Conservation (phyloP, 2,113 vertebrate species). For the Microcebus tavaratra region DNA sequence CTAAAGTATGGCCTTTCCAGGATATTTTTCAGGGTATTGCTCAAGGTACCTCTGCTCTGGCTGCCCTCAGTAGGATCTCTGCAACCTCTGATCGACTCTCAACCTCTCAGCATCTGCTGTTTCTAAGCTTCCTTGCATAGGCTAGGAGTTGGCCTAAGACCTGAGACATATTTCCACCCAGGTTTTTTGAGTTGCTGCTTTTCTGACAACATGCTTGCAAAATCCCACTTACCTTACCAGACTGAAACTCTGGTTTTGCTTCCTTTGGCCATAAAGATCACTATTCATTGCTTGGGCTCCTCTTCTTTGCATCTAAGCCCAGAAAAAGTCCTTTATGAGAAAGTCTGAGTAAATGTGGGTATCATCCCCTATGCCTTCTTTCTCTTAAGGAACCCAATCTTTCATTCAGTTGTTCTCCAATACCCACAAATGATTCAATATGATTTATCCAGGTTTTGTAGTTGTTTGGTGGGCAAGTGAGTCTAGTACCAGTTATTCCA, state of each 20-base stretch:
- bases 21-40: neutral
- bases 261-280: neutral
- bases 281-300: neutral
- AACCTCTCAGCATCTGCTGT: neutral
- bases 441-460: neutral
- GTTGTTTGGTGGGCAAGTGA: neutral
- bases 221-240: neutral
- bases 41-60: neutral
- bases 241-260: neutral
- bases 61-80: neutral
- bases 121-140: neutral
- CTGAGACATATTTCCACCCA: neutral
- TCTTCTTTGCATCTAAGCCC: neutral
- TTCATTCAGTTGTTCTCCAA: neutral
- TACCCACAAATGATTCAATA: neutral
- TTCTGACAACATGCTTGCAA: neutral
- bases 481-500: neutral
- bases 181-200: neutral
- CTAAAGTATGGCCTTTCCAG: neutral
- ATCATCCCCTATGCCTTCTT: neutral
- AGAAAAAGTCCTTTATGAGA: neutral
- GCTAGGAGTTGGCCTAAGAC: neutral
- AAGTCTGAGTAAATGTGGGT: neutral
- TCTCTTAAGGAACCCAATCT: neutral
- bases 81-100: neutral